A percentile compares a stretch with the other conserved stretches of the same genome.
phyloP scores from a whole-genome alignment of 1,140 invertebrate species.

The Carcinoscorpius rotundicauda region DNA sequence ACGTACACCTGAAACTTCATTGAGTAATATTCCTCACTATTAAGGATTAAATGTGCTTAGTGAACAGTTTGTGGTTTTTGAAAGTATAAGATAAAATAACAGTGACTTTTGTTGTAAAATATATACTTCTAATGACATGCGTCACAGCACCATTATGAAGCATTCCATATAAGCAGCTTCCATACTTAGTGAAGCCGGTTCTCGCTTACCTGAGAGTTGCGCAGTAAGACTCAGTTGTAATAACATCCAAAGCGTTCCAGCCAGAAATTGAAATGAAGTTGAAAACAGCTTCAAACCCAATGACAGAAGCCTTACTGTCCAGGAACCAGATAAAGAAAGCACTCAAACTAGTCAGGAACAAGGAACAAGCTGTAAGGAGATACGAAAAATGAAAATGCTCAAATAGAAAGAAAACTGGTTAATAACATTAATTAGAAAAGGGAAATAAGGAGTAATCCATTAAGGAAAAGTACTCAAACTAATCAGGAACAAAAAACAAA shows the following conservation, averaged over 20 bases:
- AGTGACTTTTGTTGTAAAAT: neutral
- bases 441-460: too few relatives aligned
- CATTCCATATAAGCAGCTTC: too few relatives aligned
- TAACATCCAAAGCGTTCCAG: conserved; percentile 38
- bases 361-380: conserved; percentile 33
- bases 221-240: conserved; percentile 38
- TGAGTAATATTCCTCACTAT: too few relatives aligned
- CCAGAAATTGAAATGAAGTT: conserved; percentile 37
- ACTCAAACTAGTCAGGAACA: conserved; percentile 35
- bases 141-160: neutral
- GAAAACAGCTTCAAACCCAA: conserved; percentile 34
- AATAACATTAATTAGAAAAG: too few relatives aligned
- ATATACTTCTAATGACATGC: neutral
- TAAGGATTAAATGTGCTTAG: neutral
- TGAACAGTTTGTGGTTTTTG: neutral
- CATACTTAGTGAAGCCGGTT: neutral
- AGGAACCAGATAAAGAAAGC: conserved; percentile 39
- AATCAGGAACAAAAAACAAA: conserved; percentile 36
- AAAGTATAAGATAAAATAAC: too few relatives aligned
- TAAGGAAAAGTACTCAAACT: conserved; percentile 34
- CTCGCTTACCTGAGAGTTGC: conserved; percentile 36
- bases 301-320: conserved; percentile 28
- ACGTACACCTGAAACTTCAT: too few relatives aligned
- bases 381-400: conserved; percentile 1
- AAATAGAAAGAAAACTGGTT: too few relatives aligned